Evolutionary conservation across 2,113 vertebrate genomes (phyloP).

Genomic region (Chaetodon auriga): DNA sequence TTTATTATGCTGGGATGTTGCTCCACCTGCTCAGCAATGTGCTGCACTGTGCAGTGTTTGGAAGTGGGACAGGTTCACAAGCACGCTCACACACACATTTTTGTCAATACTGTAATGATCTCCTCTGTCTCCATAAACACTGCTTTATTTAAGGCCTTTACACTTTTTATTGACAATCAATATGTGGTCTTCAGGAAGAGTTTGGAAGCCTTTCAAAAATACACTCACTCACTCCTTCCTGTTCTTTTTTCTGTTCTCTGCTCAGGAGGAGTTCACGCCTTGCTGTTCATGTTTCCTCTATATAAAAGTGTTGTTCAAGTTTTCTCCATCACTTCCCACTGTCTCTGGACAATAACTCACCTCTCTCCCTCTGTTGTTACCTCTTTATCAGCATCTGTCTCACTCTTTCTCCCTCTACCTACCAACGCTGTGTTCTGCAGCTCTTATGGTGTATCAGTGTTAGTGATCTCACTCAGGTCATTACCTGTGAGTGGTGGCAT

Average conservation of each 20-base stretch:
- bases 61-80: not conserved
- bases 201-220: not conserved
- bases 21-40: not conserved
- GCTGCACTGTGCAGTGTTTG: not conserved
- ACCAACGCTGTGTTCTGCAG: not conserved
- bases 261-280: not conserved
- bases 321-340: not conserved
- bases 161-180: slow-evolving; percentile 18
- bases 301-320: not conserved
- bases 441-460: slow-evolving; percentile 26
- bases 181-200: not conserved
- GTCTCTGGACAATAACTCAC: not conserved
- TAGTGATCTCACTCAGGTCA: slow-evolving; percentile 51
- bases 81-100: not conserved
- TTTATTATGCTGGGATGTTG: slow-evolving; percentile 1
- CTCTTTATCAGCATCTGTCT: slow-evolving; percentile 28
- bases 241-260: not conserved
- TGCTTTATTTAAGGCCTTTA: slow-evolving; percentile 7
- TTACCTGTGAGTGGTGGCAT: slow-evolving; percentile 58
- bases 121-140: not conserved
- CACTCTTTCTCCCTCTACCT: slow-evolving; percentile 6
- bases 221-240: not conserved
- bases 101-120: slow-evolving; percentile 19
- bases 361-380: not conserved
- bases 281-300: not conserved